Conservation (phyloP, 2,797 vertebrate species). For the Megalops cyprinoides region DNA sequence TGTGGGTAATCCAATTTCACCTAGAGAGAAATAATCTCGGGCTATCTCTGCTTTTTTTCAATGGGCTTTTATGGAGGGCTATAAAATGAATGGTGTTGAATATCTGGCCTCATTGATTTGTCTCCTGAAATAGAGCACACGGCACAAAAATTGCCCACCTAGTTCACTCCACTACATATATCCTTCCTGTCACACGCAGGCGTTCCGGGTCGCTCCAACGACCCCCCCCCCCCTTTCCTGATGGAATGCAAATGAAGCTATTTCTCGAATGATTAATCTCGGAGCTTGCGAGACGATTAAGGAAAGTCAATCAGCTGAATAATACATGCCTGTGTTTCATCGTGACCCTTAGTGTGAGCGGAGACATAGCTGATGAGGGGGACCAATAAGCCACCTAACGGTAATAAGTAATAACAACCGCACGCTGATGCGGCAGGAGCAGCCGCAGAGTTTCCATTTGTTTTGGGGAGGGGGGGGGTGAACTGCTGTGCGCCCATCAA, state of each 20-base stretch:
- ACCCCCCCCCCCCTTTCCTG: slow-evolving; percentile 38
- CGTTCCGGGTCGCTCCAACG: too few species aligned
- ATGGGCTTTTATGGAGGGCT: slow-evolving; percentile 59
- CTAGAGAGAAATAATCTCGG: slow-evolving; percentile 69
- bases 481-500: too few species aligned
- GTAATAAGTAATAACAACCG: slow-evolving; percentile 55
- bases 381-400: slow-evolving; percentile 59
- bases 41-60: slow-evolving; percentile 53
- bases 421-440: slow-evolving; percentile 23
- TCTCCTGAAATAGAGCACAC: slow-evolving; percentile 25
- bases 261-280: slow-evolving; percentile 64
- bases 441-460: neutral
- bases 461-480: too few species aligned
- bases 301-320: slow-evolving; percentile 68
- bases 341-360: slow-evolving; percentile 51
- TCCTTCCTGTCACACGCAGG: slow-evolving; percentile 5
- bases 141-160: slow-evolving; percentile 20
- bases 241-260: slow-evolving; percentile 52
- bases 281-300: slow-evolving; percentile 63
- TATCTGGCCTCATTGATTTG: slow-evolving; percentile 66
- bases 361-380: slow-evolving; percentile 31
- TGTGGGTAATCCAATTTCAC: slow-evolving; percentile 72
- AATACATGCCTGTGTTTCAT: slow-evolving; percentile 60
- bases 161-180: neutral
- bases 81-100: slow-evolving; percentile 64